These are phyloP conservation scores for Spodoptera litura DNA, from an alignment of 1,140 invertebrate species.

Conservation along the genomic window DNA sequence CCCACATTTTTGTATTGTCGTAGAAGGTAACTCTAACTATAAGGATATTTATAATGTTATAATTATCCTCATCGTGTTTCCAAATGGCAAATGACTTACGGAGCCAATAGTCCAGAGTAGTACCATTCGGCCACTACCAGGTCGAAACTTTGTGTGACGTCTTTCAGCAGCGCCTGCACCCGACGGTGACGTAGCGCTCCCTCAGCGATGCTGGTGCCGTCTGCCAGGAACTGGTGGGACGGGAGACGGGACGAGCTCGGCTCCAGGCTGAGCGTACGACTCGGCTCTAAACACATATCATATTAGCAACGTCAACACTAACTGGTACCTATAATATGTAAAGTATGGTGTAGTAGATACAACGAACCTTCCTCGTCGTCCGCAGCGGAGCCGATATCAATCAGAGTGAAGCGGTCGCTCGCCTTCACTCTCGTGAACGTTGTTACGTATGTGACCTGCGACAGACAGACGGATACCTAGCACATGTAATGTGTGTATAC, in stretches of 20 bases:
- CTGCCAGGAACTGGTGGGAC: conserved; percentile 39
- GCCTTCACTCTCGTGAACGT: conserved; percentile 44
- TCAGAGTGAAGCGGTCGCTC: conserved; percentile 43
- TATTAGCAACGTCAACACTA: not conserved
- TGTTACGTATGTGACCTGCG: conserved; percentile 67
- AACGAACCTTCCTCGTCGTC: not conserved
- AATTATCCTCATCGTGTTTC: too few species aligned
- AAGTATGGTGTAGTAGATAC: not conserved
- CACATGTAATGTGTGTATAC: too few species aligned
- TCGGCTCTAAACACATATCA: not conserved
- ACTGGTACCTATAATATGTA: not conserved
- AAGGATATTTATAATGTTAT: too few species aligned
- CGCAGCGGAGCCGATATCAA: conserved; percentile 51
- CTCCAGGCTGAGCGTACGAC: not conserved
- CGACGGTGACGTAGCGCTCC: conserved; percentile 54
- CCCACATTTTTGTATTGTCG: too few species aligned
- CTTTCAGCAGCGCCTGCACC: conserved; percentile 56
- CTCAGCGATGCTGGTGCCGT: conserved; percentile 43
- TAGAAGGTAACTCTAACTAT: too few species aligned
- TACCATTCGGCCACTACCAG: conserved; percentile 65
- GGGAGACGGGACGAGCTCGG: not conserved
- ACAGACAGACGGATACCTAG: not conserved
- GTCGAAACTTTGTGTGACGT: conserved; percentile 54
- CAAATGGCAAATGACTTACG: conserved; percentile 53
- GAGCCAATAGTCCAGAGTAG: conserved; percentile 62